phyloP scores from a whole-genome alignment of 2,797 vertebrate genomes.

The Cyprinella venusta region DNA sequence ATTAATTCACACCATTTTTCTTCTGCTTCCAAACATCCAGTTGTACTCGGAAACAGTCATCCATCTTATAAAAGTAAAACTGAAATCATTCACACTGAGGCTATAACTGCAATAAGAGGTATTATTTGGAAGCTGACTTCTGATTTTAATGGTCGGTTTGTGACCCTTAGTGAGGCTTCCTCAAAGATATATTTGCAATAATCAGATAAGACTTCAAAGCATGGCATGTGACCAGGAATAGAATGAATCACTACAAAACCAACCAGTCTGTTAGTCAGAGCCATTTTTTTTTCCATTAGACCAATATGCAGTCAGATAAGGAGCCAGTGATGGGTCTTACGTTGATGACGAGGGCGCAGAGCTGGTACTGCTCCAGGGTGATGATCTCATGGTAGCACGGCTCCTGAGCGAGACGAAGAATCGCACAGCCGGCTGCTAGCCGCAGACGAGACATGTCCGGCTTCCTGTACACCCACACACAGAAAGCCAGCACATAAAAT shows the following conservation, averaged over 20 bases:
- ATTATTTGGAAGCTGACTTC: background rate
- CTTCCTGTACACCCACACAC: conserved; percentile 79
- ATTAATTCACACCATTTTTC: background rate
- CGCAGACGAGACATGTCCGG: conserved; percentile 97
- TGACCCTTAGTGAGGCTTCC: too few relatives aligned
- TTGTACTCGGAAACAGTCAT: too few relatives aligned
- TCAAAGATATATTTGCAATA: background rate
- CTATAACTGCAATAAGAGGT: background rate
- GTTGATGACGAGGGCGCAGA: conserved; percentile 95
- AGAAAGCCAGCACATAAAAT: background rate
- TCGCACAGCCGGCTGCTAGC: conserved; percentile 90
- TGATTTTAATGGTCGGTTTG: background rate
- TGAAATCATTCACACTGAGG: background rate
- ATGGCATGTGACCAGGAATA: background rate
- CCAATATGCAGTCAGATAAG: background rate
- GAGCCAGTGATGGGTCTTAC: conserved; percentile 75
- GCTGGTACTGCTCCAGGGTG: conserved; percentile 96
- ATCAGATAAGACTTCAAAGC: background rate
- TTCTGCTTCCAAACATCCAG: background rate
- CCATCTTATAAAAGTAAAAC: background rate
- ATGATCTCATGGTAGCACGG: conserved; percentile 99
- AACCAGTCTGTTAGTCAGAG: conserved; percentile 8
- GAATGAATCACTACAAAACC: background rate
- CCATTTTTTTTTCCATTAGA: background rate
- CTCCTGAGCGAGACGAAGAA: conserved; percentile 96